phyloP scores from a whole-genome alignment of 2,888 invertebrate species.

The Nemotelus pantherinus region DNA sequence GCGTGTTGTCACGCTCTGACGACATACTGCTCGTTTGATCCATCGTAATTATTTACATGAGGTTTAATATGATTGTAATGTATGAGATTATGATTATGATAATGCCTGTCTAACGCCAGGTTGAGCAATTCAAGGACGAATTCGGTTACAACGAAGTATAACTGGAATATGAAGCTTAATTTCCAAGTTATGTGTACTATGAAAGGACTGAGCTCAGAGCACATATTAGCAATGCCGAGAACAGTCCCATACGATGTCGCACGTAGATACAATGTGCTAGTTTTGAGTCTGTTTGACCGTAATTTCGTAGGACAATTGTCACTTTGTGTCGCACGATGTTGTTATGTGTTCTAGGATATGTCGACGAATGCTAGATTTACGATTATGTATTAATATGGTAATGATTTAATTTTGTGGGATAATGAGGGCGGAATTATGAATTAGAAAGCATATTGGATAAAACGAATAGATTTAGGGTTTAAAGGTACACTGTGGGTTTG shows the following conservation, averaged over 20 bases:
- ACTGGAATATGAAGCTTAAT: background rate
- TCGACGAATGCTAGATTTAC: constrained; percentile 26
- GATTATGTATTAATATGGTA: constrained; percentile 37
- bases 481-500: too few relatives aligned
- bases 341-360: constrained; percentile 27
- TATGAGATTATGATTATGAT: constrained; percentile 44
- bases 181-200: background rate
- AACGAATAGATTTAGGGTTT: too few relatives aligned
- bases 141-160: background rate
- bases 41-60: constrained; percentile 39
- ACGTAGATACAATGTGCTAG: constrained; percentile 8
- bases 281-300: constrained; percentile 37
- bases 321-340: constrained; percentile 29
- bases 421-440: background rate
- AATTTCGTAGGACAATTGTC: constrained; percentile 34
- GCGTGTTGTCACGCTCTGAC: background rate
- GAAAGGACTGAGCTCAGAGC: constrained; percentile 4
- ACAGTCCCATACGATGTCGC: background rate
- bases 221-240: constrained; percentile 1
- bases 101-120: constrained; percentile 35
- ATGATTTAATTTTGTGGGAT: constrained; percentile 17
- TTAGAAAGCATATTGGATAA: too few relatives aligned
- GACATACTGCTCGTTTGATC: background rate
- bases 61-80: constrained; percentile 41
- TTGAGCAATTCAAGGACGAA: constrained; percentile 10